Conservation (phyloP, 2,113 vertebrate species). For the Mustelus asterias region DNA sequence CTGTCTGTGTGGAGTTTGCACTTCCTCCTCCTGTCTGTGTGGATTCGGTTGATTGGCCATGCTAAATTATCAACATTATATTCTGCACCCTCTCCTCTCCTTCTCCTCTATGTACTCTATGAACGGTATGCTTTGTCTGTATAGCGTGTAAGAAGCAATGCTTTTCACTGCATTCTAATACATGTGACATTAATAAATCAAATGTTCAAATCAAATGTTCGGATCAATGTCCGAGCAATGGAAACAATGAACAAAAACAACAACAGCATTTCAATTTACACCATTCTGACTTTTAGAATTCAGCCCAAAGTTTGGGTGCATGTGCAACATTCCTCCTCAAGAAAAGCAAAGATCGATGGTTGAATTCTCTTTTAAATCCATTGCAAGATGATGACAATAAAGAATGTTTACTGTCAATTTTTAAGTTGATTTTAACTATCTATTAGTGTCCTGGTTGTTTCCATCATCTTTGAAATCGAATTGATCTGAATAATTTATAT, state of each 20-base stretch:
- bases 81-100: too few relatives aligned
- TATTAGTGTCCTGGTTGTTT: not conserved
- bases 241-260: too few relatives aligned
- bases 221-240: not conserved
- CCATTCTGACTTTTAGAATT: not conserved
- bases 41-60: too few relatives aligned
- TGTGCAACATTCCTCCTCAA: not conserved
- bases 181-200: too few relatives aligned
- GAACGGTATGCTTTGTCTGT: too few relatives aligned
- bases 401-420: not conserved
- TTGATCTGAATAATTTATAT: not conserved
- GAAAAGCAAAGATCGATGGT: not conserved
- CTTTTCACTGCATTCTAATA: too few relatives aligned
- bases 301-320: not conserved
- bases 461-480: not conserved
- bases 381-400: not conserved
- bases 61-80: too few relatives aligned
- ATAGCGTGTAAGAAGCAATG: too few relatives aligned
- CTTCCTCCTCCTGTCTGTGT: too few relatives aligned
- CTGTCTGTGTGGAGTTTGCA: too few relatives aligned
- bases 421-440: not conserved
- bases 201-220: too few relatives aligned
- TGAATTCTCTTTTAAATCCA: not conserved
- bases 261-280: not conserved
- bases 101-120: too few relatives aligned